Base-by-base conservation (phyloP, 2,888 invertebrate genomes). In the Drosophila koepferae region DNA sequence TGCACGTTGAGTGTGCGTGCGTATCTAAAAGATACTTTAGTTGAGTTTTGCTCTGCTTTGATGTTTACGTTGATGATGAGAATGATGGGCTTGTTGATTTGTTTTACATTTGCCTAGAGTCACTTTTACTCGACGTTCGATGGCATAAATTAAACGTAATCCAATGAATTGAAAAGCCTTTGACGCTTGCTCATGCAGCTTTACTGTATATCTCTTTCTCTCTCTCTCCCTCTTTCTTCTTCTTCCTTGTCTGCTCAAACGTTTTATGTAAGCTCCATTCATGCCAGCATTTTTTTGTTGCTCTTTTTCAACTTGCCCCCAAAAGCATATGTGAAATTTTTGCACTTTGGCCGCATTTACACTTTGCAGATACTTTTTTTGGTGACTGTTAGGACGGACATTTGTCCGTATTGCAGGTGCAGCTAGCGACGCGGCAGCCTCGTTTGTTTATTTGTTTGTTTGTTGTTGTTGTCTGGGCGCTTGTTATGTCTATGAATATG, bases 401-500 rank as follows among this genome's bases (percentile, higher is more conserved):
- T 85, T 90, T 91, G 79, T 80, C 88, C 88, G 86, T 90, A 88
- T 91, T 91, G 91, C 91, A 91, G 91, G 89, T 91, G 82, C 81
- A 86, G 82, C 79, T 67, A 68, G 72, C 69, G 71, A 71, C 75
- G 77, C 72, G 76, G 69, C 77, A 77, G 68, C 76, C 64, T 60
- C 58, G 76, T 80, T 55, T 72, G 77, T 74, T 74, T 80, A 72
- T 66, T 60, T 55, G 75, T 80, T 54, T 70, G 77, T 73, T 74
- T 80, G 74, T 64, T 74, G 74, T 64, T 74, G 49, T 51, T 77
- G 74, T 63, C 68, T 69, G 68, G 65, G 48, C 49, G 69, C 71
- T 81, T 80, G 82, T 59, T 71, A 62, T 80, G 79, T 90, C 83
- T 81, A 86, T 89, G 87, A 87, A 91, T 91, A 91, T 91, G 91